Conservation (phyloP, 2,797 vertebrate genomes). For the Gymnoscopelus braueri region DNA sequence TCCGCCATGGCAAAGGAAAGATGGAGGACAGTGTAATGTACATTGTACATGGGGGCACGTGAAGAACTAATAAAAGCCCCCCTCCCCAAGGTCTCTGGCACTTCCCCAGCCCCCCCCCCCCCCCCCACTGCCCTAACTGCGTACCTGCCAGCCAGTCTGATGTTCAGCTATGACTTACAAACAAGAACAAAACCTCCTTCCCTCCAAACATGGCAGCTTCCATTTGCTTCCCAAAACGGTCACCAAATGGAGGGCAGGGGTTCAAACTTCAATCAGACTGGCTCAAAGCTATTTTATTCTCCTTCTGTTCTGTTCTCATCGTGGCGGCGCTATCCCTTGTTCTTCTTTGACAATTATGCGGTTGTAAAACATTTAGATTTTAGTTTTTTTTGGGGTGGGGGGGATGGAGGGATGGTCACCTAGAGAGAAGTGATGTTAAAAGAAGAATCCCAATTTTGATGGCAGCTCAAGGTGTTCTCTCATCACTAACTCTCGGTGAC, state of each 20-base stretch:
- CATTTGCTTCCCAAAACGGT: conserved; percentile 67
- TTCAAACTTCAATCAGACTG: conserved; percentile 71
- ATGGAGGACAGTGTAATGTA: too few relatives aligned
- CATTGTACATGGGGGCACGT: conserved; percentile 21
- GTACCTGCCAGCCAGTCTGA: conserved; percentile 44
- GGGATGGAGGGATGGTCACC: conserved; percentile 57
- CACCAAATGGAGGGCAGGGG: conserved; percentile 71
- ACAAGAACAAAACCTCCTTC: not conserved
- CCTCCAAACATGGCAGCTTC: conserved; percentile 85
- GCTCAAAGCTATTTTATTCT: conserved; percentile 67
- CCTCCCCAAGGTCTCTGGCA: conserved; percentile 42
- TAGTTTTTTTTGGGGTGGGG: too few relatives aligned
- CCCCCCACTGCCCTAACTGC: conserved; percentile 40
- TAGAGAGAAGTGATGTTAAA: conserved; percentile 75
- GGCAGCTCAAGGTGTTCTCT: conserved; percentile 82
- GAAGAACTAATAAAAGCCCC: conserved; percentile 44
- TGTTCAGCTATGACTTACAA: conserved; percentile 45
- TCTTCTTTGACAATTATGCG: conserved; percentile 64
- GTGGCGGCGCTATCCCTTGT: conserved; percentile 34
- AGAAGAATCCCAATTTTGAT: conserved; percentile 76
- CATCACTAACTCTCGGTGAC: conserved; percentile 77
- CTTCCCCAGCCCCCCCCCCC: conserved; percentile 29
- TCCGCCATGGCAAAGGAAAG: too few relatives aligned
- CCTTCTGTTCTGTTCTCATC: conserved; percentile 45
- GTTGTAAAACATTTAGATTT: conserved; percentile 26